phyloP scores from a whole-genome alignment of 2,113 vertebrate species.

The Patagioenas fasciata region DNA sequence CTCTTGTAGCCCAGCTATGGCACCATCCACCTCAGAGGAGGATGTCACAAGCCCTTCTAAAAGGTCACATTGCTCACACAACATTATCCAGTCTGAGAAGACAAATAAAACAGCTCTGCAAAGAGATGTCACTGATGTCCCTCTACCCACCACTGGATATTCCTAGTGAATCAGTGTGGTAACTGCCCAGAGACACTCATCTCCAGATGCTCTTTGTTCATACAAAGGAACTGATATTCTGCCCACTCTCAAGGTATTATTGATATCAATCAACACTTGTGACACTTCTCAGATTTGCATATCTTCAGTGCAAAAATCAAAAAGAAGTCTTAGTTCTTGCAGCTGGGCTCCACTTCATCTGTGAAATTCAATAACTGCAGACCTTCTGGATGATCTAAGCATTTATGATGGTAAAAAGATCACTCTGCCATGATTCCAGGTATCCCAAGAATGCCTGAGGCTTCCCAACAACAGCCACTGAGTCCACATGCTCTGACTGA shows the following conservation, averaged over 20 bases:
- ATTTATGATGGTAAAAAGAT: background rate
- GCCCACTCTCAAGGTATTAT: background rate
- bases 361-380: background rate
- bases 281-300: background rate
- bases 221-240: background rate
- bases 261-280: background rate
- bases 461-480: background rate
- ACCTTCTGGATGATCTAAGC: background rate
- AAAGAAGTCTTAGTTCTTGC: background rate
- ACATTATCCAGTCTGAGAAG: background rate
- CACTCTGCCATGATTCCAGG: background rate
- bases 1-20: background rate
- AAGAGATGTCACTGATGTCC: background rate
- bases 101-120: background rate
- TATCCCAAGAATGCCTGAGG: background rate
- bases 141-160: background rate
- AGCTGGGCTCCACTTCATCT: background rate
- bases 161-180: background rate
- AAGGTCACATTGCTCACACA: background rate
- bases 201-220: background rate
- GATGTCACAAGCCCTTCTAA: background rate
- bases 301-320: background rate
- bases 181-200: background rate
- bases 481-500: rapidly evolving
- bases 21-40: background rate